Percentiles rank a stretch among this genome's conserved stretches.
Conservation (phyloP, 2,113 vertebrate genomes). For the Pao palembangensis region DNA sequence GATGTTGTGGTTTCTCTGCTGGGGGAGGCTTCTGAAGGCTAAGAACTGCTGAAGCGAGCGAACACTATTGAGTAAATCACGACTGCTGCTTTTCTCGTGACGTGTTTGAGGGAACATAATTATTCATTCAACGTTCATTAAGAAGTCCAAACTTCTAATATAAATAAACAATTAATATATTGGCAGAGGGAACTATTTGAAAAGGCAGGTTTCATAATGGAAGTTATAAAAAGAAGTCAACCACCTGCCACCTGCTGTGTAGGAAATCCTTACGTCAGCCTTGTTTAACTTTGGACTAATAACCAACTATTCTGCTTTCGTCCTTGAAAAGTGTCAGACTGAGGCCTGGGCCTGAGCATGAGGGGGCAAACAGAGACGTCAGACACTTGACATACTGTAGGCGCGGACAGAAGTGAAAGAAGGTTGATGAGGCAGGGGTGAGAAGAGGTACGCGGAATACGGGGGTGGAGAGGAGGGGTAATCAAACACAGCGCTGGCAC, state of each 20-base stretch:
- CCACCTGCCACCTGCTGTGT: too few relatives aligned
- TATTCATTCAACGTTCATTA: not conserved
- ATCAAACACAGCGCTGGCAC: constrained; percentile 48
- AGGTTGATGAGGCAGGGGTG: constrained; percentile 47
- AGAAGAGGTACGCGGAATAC: constrained; percentile 28
- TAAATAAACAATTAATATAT: too few relatives aligned
- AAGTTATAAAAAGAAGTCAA: too few relatives aligned
- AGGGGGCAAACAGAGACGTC: constrained; percentile 39
- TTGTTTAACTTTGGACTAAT: too few relatives aligned
- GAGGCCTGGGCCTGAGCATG: not conserved
- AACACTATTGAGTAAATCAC: constrained; percentile 48
- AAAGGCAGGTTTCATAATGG: too few relatives aligned
- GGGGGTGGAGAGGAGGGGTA: constrained; percentile 19
- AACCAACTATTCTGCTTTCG: too few relatives aligned
- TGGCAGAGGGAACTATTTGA: too few relatives aligned
- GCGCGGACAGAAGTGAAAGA: constrained; percentile 51
- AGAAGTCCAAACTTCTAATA: too few relatives aligned
- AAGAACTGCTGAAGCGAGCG: constrained; percentile 29
- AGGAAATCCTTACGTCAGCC: too few relatives aligned
- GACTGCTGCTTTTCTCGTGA: constrained; percentile 6
- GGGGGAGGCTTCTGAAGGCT: constrained; percentile 30
- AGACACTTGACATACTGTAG: constrained; percentile 37
- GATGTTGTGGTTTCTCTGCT: constrained; percentile 29
- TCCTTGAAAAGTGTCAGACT: not conserved
- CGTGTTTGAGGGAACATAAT: not conserved